phyloP scores from a whole-genome alignment of 2,888 invertebrate genomes.

The Stratiomys singularior region DNA sequence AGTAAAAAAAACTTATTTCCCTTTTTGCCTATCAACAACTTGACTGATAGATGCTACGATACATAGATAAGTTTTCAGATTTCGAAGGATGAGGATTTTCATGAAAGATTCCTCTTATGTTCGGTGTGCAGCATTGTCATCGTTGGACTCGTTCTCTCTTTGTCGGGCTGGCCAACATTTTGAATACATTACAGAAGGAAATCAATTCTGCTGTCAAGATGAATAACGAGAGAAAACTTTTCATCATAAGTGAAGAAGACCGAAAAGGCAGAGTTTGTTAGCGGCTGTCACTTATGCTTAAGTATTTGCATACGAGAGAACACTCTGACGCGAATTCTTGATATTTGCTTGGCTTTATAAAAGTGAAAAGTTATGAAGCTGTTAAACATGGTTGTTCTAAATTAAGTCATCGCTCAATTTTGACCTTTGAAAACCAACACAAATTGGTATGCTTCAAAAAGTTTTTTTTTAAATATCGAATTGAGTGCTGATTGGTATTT shows the following conservation, averaged over 20 bases:
- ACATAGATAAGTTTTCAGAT: slow-evolving; percentile 1
- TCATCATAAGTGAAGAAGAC: background rate
- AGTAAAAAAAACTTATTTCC: slow-evolving; percentile 5
- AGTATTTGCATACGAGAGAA: no score
- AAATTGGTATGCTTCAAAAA: no score
- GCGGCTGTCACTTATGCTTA: no score
- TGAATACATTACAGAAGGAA: slow-evolving; percentile 25
- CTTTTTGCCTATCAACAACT: background rate
- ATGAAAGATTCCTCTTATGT: background rate
- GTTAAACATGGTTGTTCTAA: no score
- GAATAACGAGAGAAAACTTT: slow-evolving; percentile 32
- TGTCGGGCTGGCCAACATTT: background rate
- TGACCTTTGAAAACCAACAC: no score
- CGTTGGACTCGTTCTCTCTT: no score
- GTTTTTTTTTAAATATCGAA: no score
- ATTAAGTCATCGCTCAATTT: no score
- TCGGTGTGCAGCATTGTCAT: background rate
- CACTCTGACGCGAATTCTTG: no score
- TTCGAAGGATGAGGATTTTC: slow-evolving; percentile 13
- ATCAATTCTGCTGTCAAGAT: slow-evolving; percentile 35
- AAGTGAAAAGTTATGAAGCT: no score
- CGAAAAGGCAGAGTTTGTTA: background rate
- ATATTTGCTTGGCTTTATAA: no score
- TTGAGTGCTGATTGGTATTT: no score
- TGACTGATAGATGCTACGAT: background rate